Evolutionary conservation across 2,888 invertebrate genomes (phyloP).

Genomic region (Hypolimnas misippus): DNA sequence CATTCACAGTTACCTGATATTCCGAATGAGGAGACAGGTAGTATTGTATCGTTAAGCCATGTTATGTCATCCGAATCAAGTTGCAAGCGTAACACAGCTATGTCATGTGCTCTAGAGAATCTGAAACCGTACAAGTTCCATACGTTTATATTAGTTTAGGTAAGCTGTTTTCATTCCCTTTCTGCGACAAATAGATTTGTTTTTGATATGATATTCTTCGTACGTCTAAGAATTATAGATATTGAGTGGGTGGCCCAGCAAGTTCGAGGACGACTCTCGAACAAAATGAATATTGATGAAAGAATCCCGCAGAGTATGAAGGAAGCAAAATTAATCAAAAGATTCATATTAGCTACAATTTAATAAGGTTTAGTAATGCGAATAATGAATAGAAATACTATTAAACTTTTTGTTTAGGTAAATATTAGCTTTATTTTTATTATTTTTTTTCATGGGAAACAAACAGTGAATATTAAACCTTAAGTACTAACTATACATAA

Average conservation of each 20-base stretch:
- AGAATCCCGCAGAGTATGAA: background rate
- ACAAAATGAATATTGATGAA: slow-evolving; percentile 13
- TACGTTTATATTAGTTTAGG: slow-evolving; percentile 24
- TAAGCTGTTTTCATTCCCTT: slow-evolving; percentile 33
- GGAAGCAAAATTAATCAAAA: background rate
- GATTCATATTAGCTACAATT: background rate
- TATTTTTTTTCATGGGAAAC: no score
- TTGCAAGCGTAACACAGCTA: slow-evolving; percentile 65
- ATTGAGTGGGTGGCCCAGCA: slow-evolving; percentile 8
- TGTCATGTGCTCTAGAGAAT: slow-evolving; percentile 68
- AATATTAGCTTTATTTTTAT: no score
- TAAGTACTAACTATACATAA: no score
- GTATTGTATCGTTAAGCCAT: slow-evolving; percentile 54
- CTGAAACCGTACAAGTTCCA: slow-evolving; percentile 59
- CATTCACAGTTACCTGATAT: slow-evolving; percentile 63
- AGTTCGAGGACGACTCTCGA: background rate
- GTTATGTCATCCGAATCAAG: slow-evolving; percentile 54
- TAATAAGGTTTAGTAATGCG: background rate
- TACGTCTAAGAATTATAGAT: slow-evolving; percentile 23
- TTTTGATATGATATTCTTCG: slow-evolving; percentile 26
- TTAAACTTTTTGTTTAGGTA: no score
- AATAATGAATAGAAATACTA: no score
- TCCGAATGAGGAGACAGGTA: slow-evolving; percentile 70
- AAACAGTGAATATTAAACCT: no score
- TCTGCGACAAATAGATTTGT: slow-evolving; percentile 36